Percentiles rank a stretch among this genome's conserved stretches.
Conservation (phyloP, 2,113 vertebrate species). For the Scartelaos histophorus region DNA sequence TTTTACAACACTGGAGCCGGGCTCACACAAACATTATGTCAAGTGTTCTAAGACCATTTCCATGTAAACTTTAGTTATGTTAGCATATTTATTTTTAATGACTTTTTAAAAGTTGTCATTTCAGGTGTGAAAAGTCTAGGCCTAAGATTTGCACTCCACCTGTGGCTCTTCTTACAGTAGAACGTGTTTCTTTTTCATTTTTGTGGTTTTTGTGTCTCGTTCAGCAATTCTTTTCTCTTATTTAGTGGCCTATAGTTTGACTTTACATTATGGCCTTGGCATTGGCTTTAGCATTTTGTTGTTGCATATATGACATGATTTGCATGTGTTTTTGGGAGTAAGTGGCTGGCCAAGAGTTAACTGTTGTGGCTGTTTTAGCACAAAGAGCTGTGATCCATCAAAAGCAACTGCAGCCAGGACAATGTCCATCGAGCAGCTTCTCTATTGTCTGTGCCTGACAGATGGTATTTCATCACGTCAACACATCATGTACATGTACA, state of each 20-base stretch:
- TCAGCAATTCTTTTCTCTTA: not conserved
- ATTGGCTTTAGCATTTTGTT: not conserved
- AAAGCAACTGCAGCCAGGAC: slow-evolving; percentile 62
- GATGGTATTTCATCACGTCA: slow-evolving; percentile 73
- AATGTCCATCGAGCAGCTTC: slow-evolving; percentile 76
- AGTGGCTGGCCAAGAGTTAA: slow-evolving; percentile 56
- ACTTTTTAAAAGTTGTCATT: too few species aligned
- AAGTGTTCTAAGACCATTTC: too few species aligned
- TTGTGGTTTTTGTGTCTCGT: not conserved
- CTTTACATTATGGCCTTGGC: not conserved
- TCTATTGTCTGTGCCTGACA: slow-evolving; percentile 64
- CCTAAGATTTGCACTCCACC: too few species aligned
- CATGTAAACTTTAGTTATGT: not conserved
- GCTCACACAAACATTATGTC: not conserved
- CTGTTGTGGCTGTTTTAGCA: slow-evolving; percentile 53
- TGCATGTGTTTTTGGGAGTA: slow-evolving; percentile 11
- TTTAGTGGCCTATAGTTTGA: not conserved
- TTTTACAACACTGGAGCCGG: too few species aligned
- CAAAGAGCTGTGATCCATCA: slow-evolving; percentile 73
- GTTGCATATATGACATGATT: slow-evolving; percentile 12
- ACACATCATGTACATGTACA: slow-evolving; percentile 62
- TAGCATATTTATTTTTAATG: not conserved
- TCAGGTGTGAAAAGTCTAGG: not conserved
- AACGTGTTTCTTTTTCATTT: not conserved
- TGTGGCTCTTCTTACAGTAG: not conserved